Conservation (phyloP, 2,797 vertebrate species). For the Sebastes nivosus region DNA sequence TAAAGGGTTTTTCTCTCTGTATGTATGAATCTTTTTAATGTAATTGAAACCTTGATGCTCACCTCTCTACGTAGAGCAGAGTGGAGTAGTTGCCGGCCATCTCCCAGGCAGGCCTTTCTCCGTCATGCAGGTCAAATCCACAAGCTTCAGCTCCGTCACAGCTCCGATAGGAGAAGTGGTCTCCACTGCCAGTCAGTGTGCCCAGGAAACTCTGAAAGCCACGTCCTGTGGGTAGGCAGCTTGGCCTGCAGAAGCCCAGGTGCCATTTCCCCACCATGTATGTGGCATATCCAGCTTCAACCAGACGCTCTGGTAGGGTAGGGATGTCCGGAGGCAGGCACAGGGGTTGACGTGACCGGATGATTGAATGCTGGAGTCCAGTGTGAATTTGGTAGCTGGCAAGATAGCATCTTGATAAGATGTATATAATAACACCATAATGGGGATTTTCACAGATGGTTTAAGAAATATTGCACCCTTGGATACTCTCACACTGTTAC, state of each 20-base stretch:
- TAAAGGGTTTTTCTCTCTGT: background rate
- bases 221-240: conserved; percentile 91
- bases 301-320: conserved; percentile 91
- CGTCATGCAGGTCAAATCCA: conserved; percentile 94
- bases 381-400: conserved; percentile 97
- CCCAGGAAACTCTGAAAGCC: conserved; percentile 95
- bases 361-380: conserved; percentile 95
- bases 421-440: background rate
- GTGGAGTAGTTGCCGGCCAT: conserved; percentile 92
- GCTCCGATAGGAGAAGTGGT: conserved; percentile 95
- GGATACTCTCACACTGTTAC: background rate
- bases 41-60: background rate
- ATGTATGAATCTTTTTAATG: background rate
- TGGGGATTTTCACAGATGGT: conserved; percentile 4
- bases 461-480: background rate
- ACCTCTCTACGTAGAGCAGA: conserved; percentile 84
- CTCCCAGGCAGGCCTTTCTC: conserved; percentile 91
- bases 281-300: conserved; percentile 88
- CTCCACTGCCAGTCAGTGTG: conserved; percentile 91
- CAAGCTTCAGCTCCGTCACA: conserved; percentile 92
- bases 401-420: background rate
- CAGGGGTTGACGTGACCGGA: conserved; percentile 91
- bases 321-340: conserved; percentile 89
- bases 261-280: conserved; percentile 99
- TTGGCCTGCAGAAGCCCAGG: conserved; percentile 90